Evolutionary conservation across 2,113 vertebrate species (phyloP).

Genomic region (Mus musculus): GRCm39 chr12:78680501-78681000

Average conservation of each 20-base stretch:
- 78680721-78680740: too few relatives aligned
- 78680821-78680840: background rate
- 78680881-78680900: constrained; percentile 36
- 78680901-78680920: background rate
- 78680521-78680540: background rate
- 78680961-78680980: constrained; percentile 59
- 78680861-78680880: constrained; percentile 55
- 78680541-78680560: background rate
- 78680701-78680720: too few relatives aligned
- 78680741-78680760: background rate
- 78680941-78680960: constrained; percentile 13
- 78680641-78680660: too few relatives aligned
- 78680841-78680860: constrained; percentile 36
- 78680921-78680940: constrained; percentile 36
- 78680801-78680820: background rate
- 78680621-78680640: too few relatives aligned
- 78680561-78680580: too few relatives aligned
- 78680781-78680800: constrained; percentile 55
- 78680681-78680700: too few relatives aligned
- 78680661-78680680: too few relatives aligned
- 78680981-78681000: constrained; percentile 49
- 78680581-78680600: too few relatives aligned
- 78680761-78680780: constrained; percentile 62
- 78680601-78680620: too few relatives aligned
- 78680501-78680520: fast-evolving